These are phyloP conservation scores for Mus minutoides DNA, from an alignment of 2,797 vertebrate species.

Conservation along the genomic window DNA sequence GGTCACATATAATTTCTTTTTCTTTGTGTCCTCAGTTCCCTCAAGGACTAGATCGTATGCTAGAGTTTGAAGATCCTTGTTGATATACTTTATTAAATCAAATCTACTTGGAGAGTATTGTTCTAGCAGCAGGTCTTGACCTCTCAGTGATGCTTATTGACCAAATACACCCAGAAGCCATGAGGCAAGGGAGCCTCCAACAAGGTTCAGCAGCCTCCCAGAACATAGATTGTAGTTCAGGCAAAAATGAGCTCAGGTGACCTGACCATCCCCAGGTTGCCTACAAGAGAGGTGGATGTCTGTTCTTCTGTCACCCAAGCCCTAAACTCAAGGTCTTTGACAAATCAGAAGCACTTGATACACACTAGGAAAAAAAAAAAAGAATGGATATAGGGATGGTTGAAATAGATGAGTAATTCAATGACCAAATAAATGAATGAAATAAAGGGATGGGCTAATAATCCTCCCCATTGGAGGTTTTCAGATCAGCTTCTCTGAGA, in stretches of 20 bases:
- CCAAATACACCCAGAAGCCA: background rate
- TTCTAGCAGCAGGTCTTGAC: background rate
- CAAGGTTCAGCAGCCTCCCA: background rate
- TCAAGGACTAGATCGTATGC: background rate
- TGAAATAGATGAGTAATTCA: slow-evolving; percentile 28
- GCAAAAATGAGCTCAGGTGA: background rate
- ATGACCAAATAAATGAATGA: slow-evolving; percentile 34
- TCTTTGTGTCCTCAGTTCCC: background rate
- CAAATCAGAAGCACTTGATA: slow-evolving; percentile 32
- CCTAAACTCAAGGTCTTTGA: background rate
- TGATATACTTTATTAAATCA: background rate
- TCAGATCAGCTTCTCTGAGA: slow-evolving; percentile 44
- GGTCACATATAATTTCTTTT: background rate
- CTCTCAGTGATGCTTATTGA: background rate
- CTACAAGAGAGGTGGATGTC: background rate
- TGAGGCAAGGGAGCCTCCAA: background rate
- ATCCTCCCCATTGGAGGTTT: slow-evolving; percentile 35
- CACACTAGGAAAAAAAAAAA: background rate
- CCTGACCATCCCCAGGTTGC: background rate
- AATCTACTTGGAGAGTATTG: background rate
- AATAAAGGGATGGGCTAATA: background rate
- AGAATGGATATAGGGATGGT: background rate
- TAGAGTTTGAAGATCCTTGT: background rate
- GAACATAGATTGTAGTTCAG: background rate
- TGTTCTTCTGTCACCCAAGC: background rate